Base-by-base conservation (phyloP, 2,113 vertebrate genomes). In the Syrrhaptes paradoxus region DNA sequence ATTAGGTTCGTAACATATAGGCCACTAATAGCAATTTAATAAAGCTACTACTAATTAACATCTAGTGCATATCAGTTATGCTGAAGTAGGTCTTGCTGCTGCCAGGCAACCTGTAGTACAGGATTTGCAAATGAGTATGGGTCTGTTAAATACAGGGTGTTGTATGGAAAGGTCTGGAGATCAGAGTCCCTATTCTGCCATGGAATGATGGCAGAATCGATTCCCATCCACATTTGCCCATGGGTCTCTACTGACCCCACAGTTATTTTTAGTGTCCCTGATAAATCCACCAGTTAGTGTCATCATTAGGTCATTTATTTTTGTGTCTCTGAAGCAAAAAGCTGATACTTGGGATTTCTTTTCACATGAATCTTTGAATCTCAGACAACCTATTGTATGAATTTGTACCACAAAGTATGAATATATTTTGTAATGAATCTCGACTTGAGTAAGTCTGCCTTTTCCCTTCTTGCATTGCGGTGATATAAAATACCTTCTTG, bases 401-500 rank as follows among this genome's bases (percentile, higher is more conserved):
- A 84, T 90, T 89, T 72, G 46, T 90, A 77, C 52, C 45, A 74
- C 43, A 10, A 54, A 70, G 52, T 51, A 49, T 74, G 41, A 92
- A 91, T 90, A 48, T 57, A 67, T 89, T 96, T 96, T 97, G 83
- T 97, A 96, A 96, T 96, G 95, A 96, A 97, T 96, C 85, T 96
- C 90, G 73, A 84, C 84, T 90, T 90, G 93, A 93, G 92, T 92
- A 89, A 89, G 70, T 68, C 92, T 97, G 95, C 91, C 95, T 96
- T 96, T 96, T 80, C 76, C 26, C 68, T 62, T 95, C 92, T 93
- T 96, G 91, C 32, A 16, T 81, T 95, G 84, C 70, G 34, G 85
- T 86, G 96, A 96, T 95, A 98, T 97, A 97, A 98, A 98, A 96
- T 96, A 97, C 84, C 94, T 96, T 90, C 95, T 96, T 97, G 95